phyloP scores from a whole-genome alignment of 2,888 invertebrate species.

The Achlya flavicornis region DNA sequence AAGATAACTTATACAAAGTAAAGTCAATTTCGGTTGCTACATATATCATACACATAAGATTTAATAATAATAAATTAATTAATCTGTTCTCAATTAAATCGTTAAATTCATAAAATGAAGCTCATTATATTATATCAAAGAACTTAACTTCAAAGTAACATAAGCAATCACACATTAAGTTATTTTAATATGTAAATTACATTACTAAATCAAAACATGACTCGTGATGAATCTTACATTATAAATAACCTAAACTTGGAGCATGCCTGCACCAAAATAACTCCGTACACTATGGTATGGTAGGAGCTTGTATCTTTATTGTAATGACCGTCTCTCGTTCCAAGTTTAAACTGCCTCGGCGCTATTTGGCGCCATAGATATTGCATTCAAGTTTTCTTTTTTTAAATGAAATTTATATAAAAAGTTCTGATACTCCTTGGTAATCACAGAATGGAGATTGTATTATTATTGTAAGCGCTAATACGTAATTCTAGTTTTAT shows the following conservation, averaged over 20 bases:
- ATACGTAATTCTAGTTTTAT: background rate
- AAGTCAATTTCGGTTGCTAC: no score
- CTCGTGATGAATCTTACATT: slow-evolving; percentile 16
- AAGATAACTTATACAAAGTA: no score
- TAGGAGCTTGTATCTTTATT: slow-evolving; percentile 19
- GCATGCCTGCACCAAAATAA: slow-evolving; percentile 23
- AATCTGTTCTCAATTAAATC: background rate
- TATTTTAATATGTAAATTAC: slow-evolving; percentile 14
- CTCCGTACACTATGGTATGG: slow-evolving; percentile 18
- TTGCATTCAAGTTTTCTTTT: slow-evolving; percentile 7
- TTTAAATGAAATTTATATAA: background rate
- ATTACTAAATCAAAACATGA: slow-evolving; percentile 13
- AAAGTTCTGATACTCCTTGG: background rate
- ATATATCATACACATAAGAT: no score
- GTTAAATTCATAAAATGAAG: background rate
- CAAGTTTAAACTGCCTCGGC: slow-evolving; percentile 18
- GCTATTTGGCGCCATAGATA: slow-evolving; percentile 13
- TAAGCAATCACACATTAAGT: slow-evolving; percentile 12
- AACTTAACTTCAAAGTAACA: slow-evolving; percentile 8
- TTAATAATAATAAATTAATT: no score
- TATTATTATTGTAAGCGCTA: background rate
- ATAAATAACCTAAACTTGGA: slow-evolving; percentile 17
- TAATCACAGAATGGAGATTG: background rate
- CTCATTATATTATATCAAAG: background rate
- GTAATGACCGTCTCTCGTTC: slow-evolving; percentile 18